Base-by-base conservation (phyloP, 1,140 invertebrate species). In the Drosophila ironensis region DNA sequence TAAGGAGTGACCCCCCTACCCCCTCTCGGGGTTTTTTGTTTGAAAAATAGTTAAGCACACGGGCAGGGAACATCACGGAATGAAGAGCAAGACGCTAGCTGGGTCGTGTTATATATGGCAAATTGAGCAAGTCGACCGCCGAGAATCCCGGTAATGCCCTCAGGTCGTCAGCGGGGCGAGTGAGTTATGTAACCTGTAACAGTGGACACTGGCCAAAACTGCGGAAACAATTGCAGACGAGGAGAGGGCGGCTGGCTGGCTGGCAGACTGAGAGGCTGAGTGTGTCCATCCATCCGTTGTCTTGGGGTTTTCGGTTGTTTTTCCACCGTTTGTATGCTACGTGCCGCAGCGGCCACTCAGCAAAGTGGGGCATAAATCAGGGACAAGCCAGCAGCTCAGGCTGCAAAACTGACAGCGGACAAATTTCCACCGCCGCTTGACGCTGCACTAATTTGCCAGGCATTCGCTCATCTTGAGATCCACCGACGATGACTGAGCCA, bases 381-480 rank as follows among this genome's bases (percentile, higher is more conserved):
- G 61, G 56, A 30, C 68, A 84, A 67, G 50, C 33, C 48, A 51
- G n/a, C n/a, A n/a, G 52, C 64, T 77, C 72, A 41, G 63, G 59
- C 73, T 56, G 75, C 73, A 82, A 81, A 71, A 73, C 78, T 82
- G 78, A 82, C 78, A 82, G 80, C 78, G 76, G 78, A 82, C 78
- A 82, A 82, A 82, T 82, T 82, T 78, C 51, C 64, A 54, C 50
- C 59, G 78, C 78, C 72, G 69, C 78, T 78, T 84, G 78, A 63
- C 80, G 78, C 52, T 82, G 69, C 78, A 84, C 78, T 82, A 82
- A 82, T 82, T 82, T 82, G 78, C 74, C 72, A 70, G 78, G 75
- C 78, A 77, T 82, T 82, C 78, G 77, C 73, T 82, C 77, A 82
- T 84, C 78, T 73, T 61, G 69, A 73, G 67, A 71, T 71, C 66